Evolutionary conservation across 2,113 vertebrate genomes (phyloP), one percentile per base, ranked within the genome.

Genomic region (Cyprinodon brontotheroides): DNA sequence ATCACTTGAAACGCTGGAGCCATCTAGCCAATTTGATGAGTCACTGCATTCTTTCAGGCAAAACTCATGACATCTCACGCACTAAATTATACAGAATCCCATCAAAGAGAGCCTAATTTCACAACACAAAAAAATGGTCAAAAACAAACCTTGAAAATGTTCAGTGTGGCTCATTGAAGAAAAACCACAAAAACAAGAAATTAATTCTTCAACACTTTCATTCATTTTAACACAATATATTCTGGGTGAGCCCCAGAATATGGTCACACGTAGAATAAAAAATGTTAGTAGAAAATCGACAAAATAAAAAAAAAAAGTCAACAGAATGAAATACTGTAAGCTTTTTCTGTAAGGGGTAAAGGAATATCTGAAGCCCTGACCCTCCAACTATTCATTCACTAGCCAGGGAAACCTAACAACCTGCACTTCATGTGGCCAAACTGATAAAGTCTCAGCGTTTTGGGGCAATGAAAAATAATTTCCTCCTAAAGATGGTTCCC

Each of bases 401-500:
- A 64, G 66, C 61, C 83, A 74, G 70, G 85, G 65, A 71, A 87
- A 85, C 73, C 70, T 68, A 61, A 72, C 62, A 70, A 80, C 81
- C 64, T 61, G 68, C 73, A 82, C 20, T 77, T 45, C 75, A 83
- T 12, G 36, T 48, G 65, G 89, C 91, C 89, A 90, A 87, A 78
- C 80, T 92, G 92, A 93, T 87, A 74, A 75, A 82, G 79, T 68
- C 70, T 2, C 78, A 29, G 86, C 72, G 79, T 91, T 93, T 92
- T 82, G 81, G 87, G 88, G 89, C 91, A 92, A 92, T 94, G 92
- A 93, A 93, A 94, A 93, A 92, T 93, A 91, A 93, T 93, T 94
- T 94, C 93, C 93, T 93, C 86, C 86, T 81, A 40, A 88, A 90
- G 87, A 89, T 83, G 86, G 72, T 88, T 76, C 90, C 47, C 83